Evolutionary conservation across 1,140 invertebrate species (phyloP), one percentile per base, ranked within the genome.

Genomic region (Delia radicum): DNA sequence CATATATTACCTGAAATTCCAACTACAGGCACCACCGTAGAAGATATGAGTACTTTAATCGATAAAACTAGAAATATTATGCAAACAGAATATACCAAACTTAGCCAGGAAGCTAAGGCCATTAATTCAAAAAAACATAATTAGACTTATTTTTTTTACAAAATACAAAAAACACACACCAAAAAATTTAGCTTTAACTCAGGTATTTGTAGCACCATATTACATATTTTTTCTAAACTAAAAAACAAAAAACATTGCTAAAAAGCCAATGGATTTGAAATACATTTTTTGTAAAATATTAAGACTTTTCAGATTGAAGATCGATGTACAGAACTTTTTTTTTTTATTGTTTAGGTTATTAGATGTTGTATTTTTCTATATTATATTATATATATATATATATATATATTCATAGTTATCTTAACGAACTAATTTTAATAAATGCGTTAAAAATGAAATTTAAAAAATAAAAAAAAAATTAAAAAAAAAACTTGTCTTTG

Each of bases 1-100:
- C 90, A 90, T 33, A 93, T 94, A 82, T 82, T 95, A 77, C 93
- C 93, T 0, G 83, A 91, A 55, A 91, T 94, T 78, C 82, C 90
- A 62, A 94, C 93, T 0, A 86, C 89, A 65, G 90, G 90, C 37
- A 80, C 91, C 48, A 89, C 86, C 0, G 91, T 90, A 80, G 90
- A 91, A 0, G 88, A 93, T 80, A 88, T 94, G 74, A 85, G 88
- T 1, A 75, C 87, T n/a, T 79, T 94, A n/a, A 90, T 94, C 29
- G 90, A 93, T 0, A 87, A 90, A 76, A 88, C 90, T 27, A 90
- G 91, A 80, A 82, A 87, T 31, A 80, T 85, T 3, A 94, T 94
- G 92, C 91, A 92, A 77, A 85, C 88, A 48, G 88, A 87, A 69
- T 93, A 90, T 77, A 87, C 88, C 13, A 87, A 88, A 80, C 85